Evolutionary conservation across 2,888 invertebrate species (phyloP).

Genomic region (Pseudoips prasinana): DNA sequence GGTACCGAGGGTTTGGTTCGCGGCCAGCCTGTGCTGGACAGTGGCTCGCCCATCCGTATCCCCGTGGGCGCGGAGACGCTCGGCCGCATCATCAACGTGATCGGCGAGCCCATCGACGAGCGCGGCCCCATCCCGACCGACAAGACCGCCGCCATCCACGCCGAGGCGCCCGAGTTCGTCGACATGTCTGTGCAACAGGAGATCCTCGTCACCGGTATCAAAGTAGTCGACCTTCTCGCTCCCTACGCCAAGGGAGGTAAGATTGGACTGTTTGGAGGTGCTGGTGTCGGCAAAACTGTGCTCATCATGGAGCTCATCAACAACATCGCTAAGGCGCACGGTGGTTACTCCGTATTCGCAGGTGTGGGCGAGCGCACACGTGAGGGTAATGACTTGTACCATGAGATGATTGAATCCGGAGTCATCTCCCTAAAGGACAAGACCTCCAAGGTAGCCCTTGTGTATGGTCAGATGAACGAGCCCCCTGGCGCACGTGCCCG

Average conservation of each 20-base stretch:
- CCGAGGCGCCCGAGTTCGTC: conserved; percentile 93
- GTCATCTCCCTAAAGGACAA: conserved; percentile 95
- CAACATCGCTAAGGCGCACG: conserved; percentile 97
- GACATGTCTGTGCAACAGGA: conserved; percentile 95
- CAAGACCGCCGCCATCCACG: conserved; percentile 90
- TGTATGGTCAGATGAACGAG: conserved; percentile 98
- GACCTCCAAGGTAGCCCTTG: conserved; percentile 94
- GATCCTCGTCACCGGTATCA: conserved; percentile 95
- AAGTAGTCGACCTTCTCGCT: conserved; percentile 95
- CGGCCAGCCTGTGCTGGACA: conserved; percentile 90
- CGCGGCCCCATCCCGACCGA: conserved; percentile 92
- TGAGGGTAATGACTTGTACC: conserved; percentile 96
- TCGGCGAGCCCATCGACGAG: conserved; percentile 93
- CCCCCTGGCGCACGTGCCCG: conserved; percentile 97
- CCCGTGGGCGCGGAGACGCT: conserved; percentile 95
- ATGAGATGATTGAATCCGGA: conserved; percentile 97
- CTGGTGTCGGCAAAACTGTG: conserved; percentile 97
- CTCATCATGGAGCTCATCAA: conserved; percentile 98
- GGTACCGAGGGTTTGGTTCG: conserved; percentile 94
- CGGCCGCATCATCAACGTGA: conserved; percentile 96
- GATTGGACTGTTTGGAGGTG: conserved; percentile 96
- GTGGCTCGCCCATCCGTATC: conserved; percentile 93
- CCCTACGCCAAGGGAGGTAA: conserved; percentile 97
- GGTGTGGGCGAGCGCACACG: conserved; percentile 97
- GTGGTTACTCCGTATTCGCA: conserved; percentile 97